Conservation (phyloP, 2,113 vertebrate genomes). For the Lasiurus cinereus region DNA sequence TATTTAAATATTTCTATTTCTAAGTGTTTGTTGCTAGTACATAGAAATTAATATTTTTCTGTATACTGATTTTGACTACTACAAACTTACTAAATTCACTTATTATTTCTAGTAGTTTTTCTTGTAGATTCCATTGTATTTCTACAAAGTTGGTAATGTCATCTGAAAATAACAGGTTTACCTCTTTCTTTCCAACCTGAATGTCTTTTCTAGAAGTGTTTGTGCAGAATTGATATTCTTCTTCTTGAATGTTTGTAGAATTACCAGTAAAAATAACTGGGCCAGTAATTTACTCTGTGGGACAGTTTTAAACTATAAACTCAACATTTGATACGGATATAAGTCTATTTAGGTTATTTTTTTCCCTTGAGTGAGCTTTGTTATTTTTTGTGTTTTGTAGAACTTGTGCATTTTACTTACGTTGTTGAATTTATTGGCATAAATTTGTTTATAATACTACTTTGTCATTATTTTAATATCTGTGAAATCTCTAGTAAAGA, state of each 20-base stretch:
- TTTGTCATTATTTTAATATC: not conserved
- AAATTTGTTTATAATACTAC: constrained; percentile 3
- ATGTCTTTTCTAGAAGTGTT: not conserved
- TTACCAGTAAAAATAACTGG: not conserved
- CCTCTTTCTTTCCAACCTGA: not conserved
- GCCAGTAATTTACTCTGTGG: not conserved
- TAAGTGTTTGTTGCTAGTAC: not conserved
- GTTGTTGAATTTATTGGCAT: constrained; percentile 45
- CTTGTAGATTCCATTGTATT: not conserved
- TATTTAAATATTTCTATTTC: constrained; percentile 39
- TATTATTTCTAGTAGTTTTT: not conserved
- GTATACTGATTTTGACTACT: not conserved
- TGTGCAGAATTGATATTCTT: not conserved
- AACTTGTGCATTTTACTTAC: not conserved
- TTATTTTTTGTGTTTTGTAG: not conserved
- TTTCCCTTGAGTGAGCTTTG: not conserved
- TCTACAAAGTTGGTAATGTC: not conserved
- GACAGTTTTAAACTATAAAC: not conserved
- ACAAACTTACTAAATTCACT: not conserved
- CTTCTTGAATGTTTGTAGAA: constrained; percentile 8
- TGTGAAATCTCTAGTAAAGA: not conserved
- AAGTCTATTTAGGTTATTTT: not conserved
- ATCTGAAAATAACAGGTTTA: not conserved
- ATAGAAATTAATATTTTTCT: not conserved
- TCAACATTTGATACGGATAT: not conserved